Percentiles rank a stretch among this genome's conserved stretches.
Conservation (phyloP, 64 coral and sea anemone species). For the Dendronephthya gigantea region DNA sequence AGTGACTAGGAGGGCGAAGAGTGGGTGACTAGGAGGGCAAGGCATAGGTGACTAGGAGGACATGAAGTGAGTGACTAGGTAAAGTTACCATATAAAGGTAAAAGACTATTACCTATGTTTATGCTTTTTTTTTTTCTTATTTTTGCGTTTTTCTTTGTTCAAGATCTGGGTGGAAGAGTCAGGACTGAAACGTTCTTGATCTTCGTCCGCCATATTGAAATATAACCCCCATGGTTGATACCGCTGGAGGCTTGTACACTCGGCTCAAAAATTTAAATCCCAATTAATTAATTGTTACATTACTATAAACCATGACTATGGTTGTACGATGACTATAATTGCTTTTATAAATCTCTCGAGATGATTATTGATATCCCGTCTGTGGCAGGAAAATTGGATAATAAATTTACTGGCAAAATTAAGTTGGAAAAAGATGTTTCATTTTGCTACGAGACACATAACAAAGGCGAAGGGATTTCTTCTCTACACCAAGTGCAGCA, state of each 20-base stretch:
- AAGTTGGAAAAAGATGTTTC: not conserved
- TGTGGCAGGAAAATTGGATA: not conserved
- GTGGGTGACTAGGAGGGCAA: not conserved
- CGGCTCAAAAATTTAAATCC: too few species aligned
- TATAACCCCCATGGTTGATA: not conserved
- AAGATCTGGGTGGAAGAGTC: not conserved
- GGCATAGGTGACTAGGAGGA: too few species aligned
- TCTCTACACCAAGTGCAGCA: not conserved
- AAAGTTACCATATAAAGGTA: too few species aligned
- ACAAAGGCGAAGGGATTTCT: not conserved
- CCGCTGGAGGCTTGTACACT: not conserved
- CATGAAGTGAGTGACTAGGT: too few species aligned
- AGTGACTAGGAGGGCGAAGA: too few species aligned
- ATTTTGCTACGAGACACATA: not conserved
- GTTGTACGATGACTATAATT: too few species aligned
- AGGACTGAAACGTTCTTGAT: not conserved
- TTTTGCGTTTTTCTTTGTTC: not conserved
- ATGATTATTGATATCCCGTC: not conserved
- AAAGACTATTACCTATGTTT: slow-evolving; percentile 1
- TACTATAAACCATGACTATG: too few species aligned
- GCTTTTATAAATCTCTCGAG: too few species aligned
- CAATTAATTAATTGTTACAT: too few species aligned
- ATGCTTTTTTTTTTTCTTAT: not conserved
- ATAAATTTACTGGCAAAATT: not conserved
- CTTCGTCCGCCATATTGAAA: slow-evolving; percentile 20